Base-by-base conservation (phyloP, 2,888 invertebrate species). In the Ypsolopha scabrella region DNA sequence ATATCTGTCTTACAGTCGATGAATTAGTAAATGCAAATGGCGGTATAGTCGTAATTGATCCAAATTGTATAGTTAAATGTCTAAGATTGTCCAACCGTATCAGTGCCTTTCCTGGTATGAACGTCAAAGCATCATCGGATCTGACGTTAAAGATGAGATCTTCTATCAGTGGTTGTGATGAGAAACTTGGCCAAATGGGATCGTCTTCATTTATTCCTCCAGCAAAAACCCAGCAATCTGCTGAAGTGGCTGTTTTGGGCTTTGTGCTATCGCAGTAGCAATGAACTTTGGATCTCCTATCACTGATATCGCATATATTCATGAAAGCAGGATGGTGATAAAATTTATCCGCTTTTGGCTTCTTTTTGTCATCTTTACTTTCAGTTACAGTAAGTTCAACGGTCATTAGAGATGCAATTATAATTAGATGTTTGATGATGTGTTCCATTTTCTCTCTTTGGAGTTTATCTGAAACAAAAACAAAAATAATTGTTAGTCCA, bases 11-110 rank as follows among this genome's bases (percentile, higher is more conserved):
- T 52, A 94, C 69, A n/a, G 90, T 88, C 1, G 92, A 88, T 0
- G 93, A 87, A 68, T 93, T 94, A 7, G 91, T 92, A 67, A 95
- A 94, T 0, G 93, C 92, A 68, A 90, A 91, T 0, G 92, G 88
- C 45, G 89, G 88, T n/a, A 95, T 87, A 37, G 88, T 89, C 60
- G 90, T 88, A 58, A 95, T 91, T 48, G 89, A 90, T 2, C 92
- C 93, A 68, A 93, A 93, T 57, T 92, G 90, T 61, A 95, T 90
- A 51, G 90, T 89, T 54, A 94, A 73, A 56, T 89, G 88, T 68
- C 89, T 90, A n/a, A 94, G 78, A 58, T 90, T 89, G 62, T 89
- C 90, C 51, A 94, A 77, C 63, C 90, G 88, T 48, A 89, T 88
- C 51, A 94, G 83, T 41, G 92, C 90, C 67, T 90, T 90, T 0